Evolutionary conservation across 2,113 vertebrate species (phyloP).

Genomic region (Menidia beryllina): DNA sequence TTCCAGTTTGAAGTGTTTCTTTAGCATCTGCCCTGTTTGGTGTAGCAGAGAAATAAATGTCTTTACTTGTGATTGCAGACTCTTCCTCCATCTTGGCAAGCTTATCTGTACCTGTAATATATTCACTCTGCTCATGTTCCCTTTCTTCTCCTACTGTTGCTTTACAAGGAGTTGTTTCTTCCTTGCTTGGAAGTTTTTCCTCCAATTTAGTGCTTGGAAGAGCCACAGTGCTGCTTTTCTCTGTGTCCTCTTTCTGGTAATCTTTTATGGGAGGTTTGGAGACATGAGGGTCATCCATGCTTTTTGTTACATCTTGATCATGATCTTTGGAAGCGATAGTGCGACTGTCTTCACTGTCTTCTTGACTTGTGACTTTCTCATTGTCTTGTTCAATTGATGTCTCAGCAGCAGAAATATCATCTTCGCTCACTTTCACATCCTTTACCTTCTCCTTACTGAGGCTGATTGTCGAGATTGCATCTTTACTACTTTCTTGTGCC

Average conservation of each 20-base stretch:
- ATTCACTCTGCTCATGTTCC: slow-evolving; percentile 37
- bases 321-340: slow-evolving; percentile 16
- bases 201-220: slow-evolving; percentile 8
- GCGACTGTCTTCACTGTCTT: slow-evolving; percentile 10
- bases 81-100: slow-evolving; percentile 24
- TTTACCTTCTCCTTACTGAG: slow-evolving; percentile 13
- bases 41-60: slow-evolving; percentile 8
- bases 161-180: slow-evolving; percentile 25
- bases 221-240: slow-evolving; percentile 21
- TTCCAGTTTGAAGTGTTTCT: slow-evolving; percentile 21
- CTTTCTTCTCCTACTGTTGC: slow-evolving; percentile 26
- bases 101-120: background rate
- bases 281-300: slow-evolving; percentile 4
- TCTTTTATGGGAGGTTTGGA: slow-evolving; percentile 27
- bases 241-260: background rate
- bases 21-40: slow-evolving; percentile 17
- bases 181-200: slow-evolving; percentile 19
- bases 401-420: slow-evolving; percentile 19
- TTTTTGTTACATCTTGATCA: slow-evolving; percentile 14
- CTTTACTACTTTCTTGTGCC: slow-evolving; percentile 31
- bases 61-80: slow-evolving; percentile 7
- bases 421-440: slow-evolving; percentile 25
- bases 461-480: slow-evolving; percentile 20
- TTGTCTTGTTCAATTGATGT: slow-evolving; percentile 30
- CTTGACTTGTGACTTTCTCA: slow-evolving; percentile 28